Evolutionary conservation across 2,113 vertebrate species (phyloP).

Genomic region (Oxyruncus cristatus): DNA sequence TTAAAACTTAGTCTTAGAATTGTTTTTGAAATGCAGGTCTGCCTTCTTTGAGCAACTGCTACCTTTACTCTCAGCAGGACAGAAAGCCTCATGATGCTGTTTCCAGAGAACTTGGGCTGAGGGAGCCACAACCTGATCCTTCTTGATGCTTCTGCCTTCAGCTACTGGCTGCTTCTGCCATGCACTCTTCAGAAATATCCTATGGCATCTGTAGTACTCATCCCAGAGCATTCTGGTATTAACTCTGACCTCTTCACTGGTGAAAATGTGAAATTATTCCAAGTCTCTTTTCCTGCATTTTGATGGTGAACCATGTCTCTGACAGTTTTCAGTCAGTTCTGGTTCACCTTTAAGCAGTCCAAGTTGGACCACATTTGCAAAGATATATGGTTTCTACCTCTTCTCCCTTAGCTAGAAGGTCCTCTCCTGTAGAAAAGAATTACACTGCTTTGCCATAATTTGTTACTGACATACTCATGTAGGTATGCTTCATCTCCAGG

Average conservation of each 20-base stretch:
- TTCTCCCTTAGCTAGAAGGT: neutral
- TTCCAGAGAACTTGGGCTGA: neutral
- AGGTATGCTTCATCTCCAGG: neutral
- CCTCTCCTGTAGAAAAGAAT: neutral
- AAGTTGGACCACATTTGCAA: neutral
- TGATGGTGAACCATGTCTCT: neutral
- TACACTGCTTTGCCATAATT: neutral
- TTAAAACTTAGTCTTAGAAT: neutral
- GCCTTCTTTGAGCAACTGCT: neutral
- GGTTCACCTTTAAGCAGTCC: neutral
- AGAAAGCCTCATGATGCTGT: neutral
- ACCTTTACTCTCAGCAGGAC: neutral
- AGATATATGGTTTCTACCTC: neutral
- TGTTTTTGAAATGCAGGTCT: neutral
- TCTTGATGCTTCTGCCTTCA: neutral
- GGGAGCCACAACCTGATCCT: neutral
- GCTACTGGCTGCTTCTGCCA: neutral
- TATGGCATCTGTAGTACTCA: neutral
- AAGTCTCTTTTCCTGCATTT: neutral
- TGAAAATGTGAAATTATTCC: neutral
- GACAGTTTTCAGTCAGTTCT: neutral
- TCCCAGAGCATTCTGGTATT: neutral
- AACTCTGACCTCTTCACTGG: neutral
- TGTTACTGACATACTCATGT: neutral
- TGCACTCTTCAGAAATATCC: neutral